These are phyloP conservation scores for Tragelaphus scriptus DNA, from an alignment of 2,113 vertebrate species.

Conservation along the genomic window DNA sequence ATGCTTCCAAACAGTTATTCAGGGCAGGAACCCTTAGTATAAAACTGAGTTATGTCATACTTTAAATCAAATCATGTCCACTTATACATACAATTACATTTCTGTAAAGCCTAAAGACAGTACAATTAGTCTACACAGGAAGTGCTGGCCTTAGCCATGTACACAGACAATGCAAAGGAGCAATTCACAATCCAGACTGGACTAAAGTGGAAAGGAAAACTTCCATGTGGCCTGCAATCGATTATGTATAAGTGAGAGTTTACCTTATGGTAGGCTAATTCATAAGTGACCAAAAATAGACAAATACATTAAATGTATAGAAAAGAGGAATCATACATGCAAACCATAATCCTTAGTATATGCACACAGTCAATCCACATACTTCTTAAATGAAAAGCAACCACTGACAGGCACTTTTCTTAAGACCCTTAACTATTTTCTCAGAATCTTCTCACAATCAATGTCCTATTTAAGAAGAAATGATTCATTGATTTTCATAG, in stretches of 20 bases:
- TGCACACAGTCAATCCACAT: background rate
- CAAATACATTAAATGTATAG: background rate
- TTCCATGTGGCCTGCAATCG: background rate
- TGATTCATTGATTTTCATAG: background rate
- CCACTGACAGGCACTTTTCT: background rate
- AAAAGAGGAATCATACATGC: background rate
- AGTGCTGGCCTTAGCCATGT: background rate
- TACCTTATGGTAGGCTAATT: background rate
- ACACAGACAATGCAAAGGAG: background rate
- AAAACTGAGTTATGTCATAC: background rate
- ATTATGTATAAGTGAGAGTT: background rate
- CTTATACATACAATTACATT: background rate
- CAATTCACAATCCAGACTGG: background rate
- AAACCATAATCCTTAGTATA: background rate
- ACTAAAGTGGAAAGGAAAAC: background rate
- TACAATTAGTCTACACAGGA: background rate
- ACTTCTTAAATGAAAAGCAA: slow-evolving; percentile 27
- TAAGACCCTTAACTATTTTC: background rate
- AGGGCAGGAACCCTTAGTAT: background rate
- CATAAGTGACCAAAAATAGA: background rate
- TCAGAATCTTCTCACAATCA: background rate
- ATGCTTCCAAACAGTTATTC: background rate
- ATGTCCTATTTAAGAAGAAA: background rate
- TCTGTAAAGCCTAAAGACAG: background rate
- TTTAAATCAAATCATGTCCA: background rate